Base-by-base conservation (phyloP, 2,113 vertebrate genomes). In the Rutilus rutilus region DNA sequence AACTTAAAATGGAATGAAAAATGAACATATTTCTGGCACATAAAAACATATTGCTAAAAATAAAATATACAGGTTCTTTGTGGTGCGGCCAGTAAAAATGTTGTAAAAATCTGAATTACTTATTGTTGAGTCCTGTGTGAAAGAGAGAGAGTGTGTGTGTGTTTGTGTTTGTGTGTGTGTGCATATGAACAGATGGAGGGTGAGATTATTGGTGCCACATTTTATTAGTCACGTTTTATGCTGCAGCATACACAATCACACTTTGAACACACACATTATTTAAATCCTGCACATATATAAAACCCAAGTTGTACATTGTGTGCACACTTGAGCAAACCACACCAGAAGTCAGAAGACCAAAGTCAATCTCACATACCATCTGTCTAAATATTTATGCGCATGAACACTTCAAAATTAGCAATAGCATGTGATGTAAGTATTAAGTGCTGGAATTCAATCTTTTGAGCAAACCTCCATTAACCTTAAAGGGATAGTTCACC, bases 101-200 rank as follows among this genome's bases (percentile, higher is more conserved):
- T 75, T 75, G 50, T 39, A 21, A n/a, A 74, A 42, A n/a, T n/a
- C 39, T 42, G 10, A 77, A 77, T 21, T 54, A 30, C 7, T 64
- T 12, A 47, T 25, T 74, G 23, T 25, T 42, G 88, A 90, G 89
- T 21, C 25, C 39, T 50, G 45, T 69, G 62, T 50, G 42, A 52
- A 45, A 47, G 45, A 0, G 36, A 25, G 90, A 89, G 85, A 5
- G 47, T 50, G 47, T 50, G 47, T 14, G 12, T 15, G 47, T 50
- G 47, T 15, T 14, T 90, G 89, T 89, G 90, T 90, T 45, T 30
- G 62, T 76, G 83, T 52, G 9, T 69, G 64, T 54, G 47, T 39
- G 4, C 0, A 23, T 47, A 65, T 42, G 65, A 92, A 88, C 91
- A 92, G 92, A 93, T 90, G 90, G 88, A 60, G 64, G 85, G 73